Percentiles rank a stretch among this genome's conserved stretches.
Evolutionary conservation across 2,888 invertebrate species (phyloP).

Genomic region (Thumatha senex): DNA sequence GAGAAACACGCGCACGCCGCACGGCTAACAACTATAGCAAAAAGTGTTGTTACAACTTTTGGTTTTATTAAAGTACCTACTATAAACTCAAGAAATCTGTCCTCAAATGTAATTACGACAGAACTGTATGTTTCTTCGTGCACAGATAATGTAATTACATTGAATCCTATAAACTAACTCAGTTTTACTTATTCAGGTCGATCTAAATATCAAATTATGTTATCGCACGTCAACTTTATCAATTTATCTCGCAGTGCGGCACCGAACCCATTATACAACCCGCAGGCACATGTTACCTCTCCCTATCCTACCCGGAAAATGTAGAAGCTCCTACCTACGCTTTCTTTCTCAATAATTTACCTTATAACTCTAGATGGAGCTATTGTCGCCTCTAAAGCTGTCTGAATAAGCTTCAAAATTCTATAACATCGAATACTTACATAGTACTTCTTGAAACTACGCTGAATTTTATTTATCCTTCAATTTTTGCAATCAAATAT

Average conservation of each 20-base stretch:
- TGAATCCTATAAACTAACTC: background rate
- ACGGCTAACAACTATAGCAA: no score
- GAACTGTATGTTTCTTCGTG: no score
- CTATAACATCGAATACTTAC: conserved; percentile 20
- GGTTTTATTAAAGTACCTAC: no score
- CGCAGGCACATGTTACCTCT: conserved; percentile 42
- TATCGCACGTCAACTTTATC: conserved; percentile 48
- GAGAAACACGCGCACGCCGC: no score
- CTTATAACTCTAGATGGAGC: conserved; percentile 36
- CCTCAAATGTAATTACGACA: no score
- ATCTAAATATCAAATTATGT: conserved; percentile 38
- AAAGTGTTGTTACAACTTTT: no score
- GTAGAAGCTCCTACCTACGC: conserved; percentile 47
- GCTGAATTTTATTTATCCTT: conserved; percentile 10
- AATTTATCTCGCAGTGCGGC: conserved; percentile 47
- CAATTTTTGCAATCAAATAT: conserved; percentile 45
- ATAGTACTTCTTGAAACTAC: conserved; percentile 34
- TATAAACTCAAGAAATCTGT: no score
- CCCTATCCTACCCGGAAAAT: conserved; percentile 42
- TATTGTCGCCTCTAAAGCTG: conserved; percentile 34
- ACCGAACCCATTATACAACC: conserved; percentile 38
- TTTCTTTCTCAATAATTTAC: conserved; percentile 52
- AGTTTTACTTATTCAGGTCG: conserved; percentile 9
- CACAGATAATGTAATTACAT: background rate
- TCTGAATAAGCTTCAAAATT: conserved; percentile 41